Evolutionary conservation across 2,888 invertebrate species (phyloP), one percentile per base, ranked within the genome.

Genomic region (Ommatoiulus sabulosus): DNA sequence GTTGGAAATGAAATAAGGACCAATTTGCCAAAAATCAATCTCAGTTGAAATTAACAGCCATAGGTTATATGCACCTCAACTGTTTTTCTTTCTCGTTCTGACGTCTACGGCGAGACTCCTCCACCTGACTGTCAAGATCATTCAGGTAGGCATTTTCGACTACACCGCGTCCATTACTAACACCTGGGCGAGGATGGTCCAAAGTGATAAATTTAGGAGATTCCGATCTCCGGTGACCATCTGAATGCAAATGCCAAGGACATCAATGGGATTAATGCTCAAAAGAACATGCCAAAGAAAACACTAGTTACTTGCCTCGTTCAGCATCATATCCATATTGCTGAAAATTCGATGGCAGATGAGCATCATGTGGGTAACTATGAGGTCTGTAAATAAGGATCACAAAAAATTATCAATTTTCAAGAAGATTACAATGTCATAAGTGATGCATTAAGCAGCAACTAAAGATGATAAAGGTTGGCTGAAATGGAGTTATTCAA

Each of bases 31-130:
- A n/a, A n/a, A n/a, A n/a, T 86, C 2, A 52, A 87, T 8, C 87
- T 17, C 12, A 12, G 8, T 72, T 87, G 3, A n/a, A n/a, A n/a
- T n/a, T n/a, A n/a, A n/a, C 52, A 48, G 17, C 12, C 7, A 44
- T 12, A 12, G 5, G n/a, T 15, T 8, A 15, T 44, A 46, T 44
- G 43, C 20, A 44, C 89, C 87, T 89, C 24, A 87, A 12, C 72
- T 87, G 87, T 80, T 89, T 86, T 8, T 89, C 88, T 86, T 84
- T 88, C 12, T 88, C 84, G n/a, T 72, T 88, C 44, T 57, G 57
- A 8, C 86, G 44, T 24, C 86, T 84, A 12, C 48, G 86, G 1
- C 72, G 35, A 3, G 57, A 44, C 24, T 85, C 88, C 57, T 88
- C 89, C 44, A 89, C 72, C 43, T 89, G 89, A 35, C 44, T 35